Evolutionary conservation across 2,888 invertebrate species (phyloP).

Genomic region (Belgica antarctica): DNA sequence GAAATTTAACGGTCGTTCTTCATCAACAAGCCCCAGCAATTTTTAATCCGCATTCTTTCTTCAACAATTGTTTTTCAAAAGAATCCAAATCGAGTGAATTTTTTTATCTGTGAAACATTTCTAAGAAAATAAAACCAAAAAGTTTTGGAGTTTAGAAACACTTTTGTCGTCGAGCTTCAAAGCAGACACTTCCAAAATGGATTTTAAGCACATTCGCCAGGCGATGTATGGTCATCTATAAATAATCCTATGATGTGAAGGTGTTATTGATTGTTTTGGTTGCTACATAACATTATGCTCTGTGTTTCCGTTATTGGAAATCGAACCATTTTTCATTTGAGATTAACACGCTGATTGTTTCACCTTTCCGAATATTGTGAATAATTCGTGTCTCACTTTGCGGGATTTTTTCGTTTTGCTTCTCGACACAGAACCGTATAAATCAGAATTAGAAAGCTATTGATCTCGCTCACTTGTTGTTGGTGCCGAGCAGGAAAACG

Average conservation of each 20-base stretch:
- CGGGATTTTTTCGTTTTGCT: conserved; percentile 11
- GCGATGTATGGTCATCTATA: conserved; percentile 2
- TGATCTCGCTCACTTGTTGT: background rate
- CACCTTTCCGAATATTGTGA: background rate
- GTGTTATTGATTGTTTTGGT: conserved; percentile 28
- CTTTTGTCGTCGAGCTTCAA: too few relatives aligned
- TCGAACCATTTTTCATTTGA: conserved; percentile 4
- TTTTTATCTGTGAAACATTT: too few relatives aligned
- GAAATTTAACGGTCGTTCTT: too few relatives aligned
- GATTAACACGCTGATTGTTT: background rate
- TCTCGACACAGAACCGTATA: conserved; percentile 6
- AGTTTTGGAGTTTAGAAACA: too few relatives aligned
- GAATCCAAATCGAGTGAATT: too few relatives aligned
- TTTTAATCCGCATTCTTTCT: too few relatives aligned
- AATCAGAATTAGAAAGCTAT: conserved; percentile 43
- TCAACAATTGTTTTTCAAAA: too few relatives aligned
- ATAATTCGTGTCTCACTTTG: background rate
- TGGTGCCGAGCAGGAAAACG: background rate
- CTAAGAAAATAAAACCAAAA: too few relatives aligned
- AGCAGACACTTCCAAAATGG: too few relatives aligned
- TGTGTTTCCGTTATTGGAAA: conserved; percentile 15
- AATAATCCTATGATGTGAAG: conserved; percentile 31
- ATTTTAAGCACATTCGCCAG: too few relatives aligned
- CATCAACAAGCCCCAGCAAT: too few relatives aligned
- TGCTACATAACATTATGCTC: conserved; percentile 23